Base-by-base conservation (phyloP, 2,113 vertebrate species). In the Pao palembangensis region DNA sequence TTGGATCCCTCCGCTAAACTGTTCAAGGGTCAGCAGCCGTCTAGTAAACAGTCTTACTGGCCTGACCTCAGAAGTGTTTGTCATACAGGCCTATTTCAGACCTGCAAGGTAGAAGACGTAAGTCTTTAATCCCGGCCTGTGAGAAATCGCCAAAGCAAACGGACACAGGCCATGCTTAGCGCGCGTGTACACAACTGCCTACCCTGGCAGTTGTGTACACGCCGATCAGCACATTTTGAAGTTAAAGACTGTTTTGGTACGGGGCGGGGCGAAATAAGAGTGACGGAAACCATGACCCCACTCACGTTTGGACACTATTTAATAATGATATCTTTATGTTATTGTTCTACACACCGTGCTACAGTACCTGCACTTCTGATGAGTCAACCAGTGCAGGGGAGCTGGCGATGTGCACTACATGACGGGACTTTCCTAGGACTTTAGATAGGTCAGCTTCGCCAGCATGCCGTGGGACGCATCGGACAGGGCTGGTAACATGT, bases 51-150 rank as follows among this genome's bases (percentile, higher is more conserved):
- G 55, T 38, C 48, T 56, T 31, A 19, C 16, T 61, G 55, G 66
- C 23, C 43, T 14, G 41, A 53, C 50, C 55, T 67, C 44, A 60
- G 67, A 74, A 77, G 70, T 46, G 51, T 71, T 56, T 67, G 70
- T 77, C 69, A 70, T 51, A 73, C 65, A 82, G 79, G 69, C 80
- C 80, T 61, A 76, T 56, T 71, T 76, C 69, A 71, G 78, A 83
- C 73, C 74, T 63, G 42, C 19, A 61, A 73, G 65, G 73, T 66
- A 34, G 23, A 65, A 76, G 41, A 67, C 69, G 41, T 43, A 63
- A 66, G 70, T 58, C 50, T 77, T 66, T 76, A 73, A 84, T 75
- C 65, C 20, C 0, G 8, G 46, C 20, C 61, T 56, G 48, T 42
- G 44, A 48, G 58, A 72, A 73, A 67, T 64, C 47, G 31, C 41